Base-by-base conservation (phyloP, 2,797 vertebrate species). In the Scyliorhinus canicula region DNA sequence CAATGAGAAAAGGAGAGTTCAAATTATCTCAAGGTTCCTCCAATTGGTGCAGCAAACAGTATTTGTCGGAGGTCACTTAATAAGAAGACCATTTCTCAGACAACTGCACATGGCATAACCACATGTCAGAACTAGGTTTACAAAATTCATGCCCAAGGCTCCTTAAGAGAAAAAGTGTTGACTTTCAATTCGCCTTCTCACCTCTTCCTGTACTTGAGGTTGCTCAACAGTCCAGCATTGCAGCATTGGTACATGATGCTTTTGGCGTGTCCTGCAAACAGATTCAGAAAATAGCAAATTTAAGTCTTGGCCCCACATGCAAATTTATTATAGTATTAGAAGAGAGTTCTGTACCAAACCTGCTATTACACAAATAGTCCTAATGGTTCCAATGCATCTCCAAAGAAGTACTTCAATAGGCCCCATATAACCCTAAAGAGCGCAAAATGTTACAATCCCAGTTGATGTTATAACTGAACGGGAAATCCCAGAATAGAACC, bases 211-310 rank as follows among this genome's bases (percentile, higher is more conserved):
- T 82, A 98, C 98, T 96, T 99, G 99, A 79, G 99, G 99, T 95
- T 99, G 99, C 96, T 99, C 99, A 95, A 98, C 98, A 0, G 98
- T 98, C 99, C 99, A 99, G 71, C 99, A 98, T 95, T 99, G 99
- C 44, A 99, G 97, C 98, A 99, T 98, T 63, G 98, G 97, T 9
- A 99, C 98, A 0, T 99, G 99, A 74, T 97, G 98, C 97, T 99
- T 99, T 95, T 98, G 98, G 95, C 99, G 98, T 95, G 98, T 97
- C 96, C 99, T 99, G 96, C 95, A 96, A 96, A 93, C 44, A 74
- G 67, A 6, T 74, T 69, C 16, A 74, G 47, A 26, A 94, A 71
- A 91, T 26, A 21, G 7, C 35, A 91, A 65, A 65, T 24, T 14
- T 91, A 91, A 65, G 86, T 26, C 85, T 88, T 63, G n/a, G n/a